These are phyloP conservation scores for Alfaro cultratus DNA, from an alignment of 2,797 vertebrate species.

Conservation along the genomic window DNA sequence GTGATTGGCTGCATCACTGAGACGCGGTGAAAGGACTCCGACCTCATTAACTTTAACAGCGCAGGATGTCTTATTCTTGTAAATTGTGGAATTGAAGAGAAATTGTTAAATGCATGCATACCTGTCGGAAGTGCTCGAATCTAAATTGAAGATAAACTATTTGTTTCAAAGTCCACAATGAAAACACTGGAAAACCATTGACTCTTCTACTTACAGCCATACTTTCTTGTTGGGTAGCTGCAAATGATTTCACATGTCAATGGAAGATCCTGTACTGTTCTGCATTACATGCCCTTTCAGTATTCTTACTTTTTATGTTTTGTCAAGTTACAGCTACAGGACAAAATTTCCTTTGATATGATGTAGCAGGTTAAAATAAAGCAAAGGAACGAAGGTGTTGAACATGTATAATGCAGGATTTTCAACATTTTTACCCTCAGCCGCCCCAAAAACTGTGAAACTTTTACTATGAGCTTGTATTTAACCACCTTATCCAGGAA, in stretches of 20 bases:
- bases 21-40: neutral
- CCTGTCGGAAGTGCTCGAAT: neutral
- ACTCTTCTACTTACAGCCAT: neutral
- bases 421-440: neutral
- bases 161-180: neutral
- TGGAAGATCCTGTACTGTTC: neutral
- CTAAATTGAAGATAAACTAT: neutral
- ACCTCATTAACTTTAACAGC: neutral
- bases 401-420: neutral
- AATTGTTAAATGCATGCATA: neutral
- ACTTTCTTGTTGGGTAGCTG: neutral
- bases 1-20: conserved; percentile 73
- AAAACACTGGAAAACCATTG: neutral
- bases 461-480: neutral
- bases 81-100: neutral
- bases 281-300: neutral
- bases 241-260: neutral
- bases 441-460: neutral
- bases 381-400: neutral
- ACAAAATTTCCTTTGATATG: neutral
- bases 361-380: neutral
- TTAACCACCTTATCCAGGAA: neutral
- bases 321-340: neutral
- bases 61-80: neutral
- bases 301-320: neutral